Conservation (phyloP, 2,797 vertebrate genomes). For the Chromobotia macracanthus region DNA sequence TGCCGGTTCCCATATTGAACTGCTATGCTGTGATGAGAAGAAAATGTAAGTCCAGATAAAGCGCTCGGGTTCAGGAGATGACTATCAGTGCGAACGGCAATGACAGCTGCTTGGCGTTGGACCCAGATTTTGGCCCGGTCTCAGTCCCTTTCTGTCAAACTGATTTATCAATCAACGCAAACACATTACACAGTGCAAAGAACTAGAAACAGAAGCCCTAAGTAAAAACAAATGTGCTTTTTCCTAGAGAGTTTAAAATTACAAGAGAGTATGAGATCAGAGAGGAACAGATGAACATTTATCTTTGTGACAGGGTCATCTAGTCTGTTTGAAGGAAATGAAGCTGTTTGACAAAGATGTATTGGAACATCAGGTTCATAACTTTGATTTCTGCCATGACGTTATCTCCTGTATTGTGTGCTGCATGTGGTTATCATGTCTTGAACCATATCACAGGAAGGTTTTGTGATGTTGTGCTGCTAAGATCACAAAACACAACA, state of each 20-base stretch:
- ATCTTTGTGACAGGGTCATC: slow-evolving; percentile 61
- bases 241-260: slow-evolving; percentile 22
- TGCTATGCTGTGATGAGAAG: not conserved
- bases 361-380: slow-evolving; percentile 45
- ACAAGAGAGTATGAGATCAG: slow-evolving; percentile 34
- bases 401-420: slow-evolving; percentile 1
- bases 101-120: slow-evolving; percentile 26
- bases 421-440: slow-evolving; percentile 5
- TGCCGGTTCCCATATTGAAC: not conserved
- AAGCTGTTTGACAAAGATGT: slow-evolving; percentile 57
- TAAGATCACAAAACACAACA: not conserved
- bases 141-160: slow-evolving; percentile 2
- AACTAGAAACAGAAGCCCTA: not conserved
- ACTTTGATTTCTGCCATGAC: slow-evolving; percentile 56
- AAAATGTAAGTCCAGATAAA: slow-evolving; percentile 28
- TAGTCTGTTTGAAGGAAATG: slow-evolving; percentile 57
- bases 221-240: not conserved
- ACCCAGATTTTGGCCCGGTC: not conserved
- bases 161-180: slow-evolving; percentile 34
- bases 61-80: not conserved
- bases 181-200: not conserved
- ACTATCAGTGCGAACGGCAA: not conserved
- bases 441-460: not conserved
- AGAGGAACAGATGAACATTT: slow-evolving; percentile 49
- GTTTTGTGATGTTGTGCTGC: not conserved